These are phyloP conservation scores for Natrix natrix DNA, from an alignment of 2,797 vertebrate species.

Conservation along the genomic window DNA sequence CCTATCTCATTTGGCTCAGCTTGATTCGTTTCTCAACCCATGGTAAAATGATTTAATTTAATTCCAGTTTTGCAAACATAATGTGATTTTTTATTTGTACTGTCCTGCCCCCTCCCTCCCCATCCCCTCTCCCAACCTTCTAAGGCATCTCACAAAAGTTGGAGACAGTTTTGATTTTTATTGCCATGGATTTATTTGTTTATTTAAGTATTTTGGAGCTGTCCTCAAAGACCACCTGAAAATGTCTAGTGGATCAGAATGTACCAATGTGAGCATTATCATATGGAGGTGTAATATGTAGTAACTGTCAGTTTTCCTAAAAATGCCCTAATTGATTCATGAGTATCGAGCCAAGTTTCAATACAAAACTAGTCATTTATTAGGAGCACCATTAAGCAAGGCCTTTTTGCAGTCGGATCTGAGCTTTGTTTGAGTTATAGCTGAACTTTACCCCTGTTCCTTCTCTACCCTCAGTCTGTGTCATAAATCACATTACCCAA, in stretches of 20 bases:
- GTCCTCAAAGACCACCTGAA: background rate
- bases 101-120: background rate
- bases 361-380: no score
- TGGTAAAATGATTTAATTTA: background rate
- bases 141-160: background rate
- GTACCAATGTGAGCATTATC: background rate
- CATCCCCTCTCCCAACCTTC: background rate
- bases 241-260: background rate
- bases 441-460: no score
- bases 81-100: background rate
- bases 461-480: no score
- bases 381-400: no score
- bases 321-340: no score
- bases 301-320: background rate
- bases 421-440: no score
- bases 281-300: background rate
- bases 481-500: no score
- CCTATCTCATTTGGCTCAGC: background rate
- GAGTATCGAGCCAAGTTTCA: no score
- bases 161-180: background rate
- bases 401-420: no score
- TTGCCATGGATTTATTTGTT: background rate
- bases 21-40: background rate
- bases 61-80: background rate
- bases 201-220: background rate